These are phyloP conservation scores for Gavialis gangeticus DNA, from an alignment of 2,113 vertebrate species.

Conservation along the genomic window DNA sequence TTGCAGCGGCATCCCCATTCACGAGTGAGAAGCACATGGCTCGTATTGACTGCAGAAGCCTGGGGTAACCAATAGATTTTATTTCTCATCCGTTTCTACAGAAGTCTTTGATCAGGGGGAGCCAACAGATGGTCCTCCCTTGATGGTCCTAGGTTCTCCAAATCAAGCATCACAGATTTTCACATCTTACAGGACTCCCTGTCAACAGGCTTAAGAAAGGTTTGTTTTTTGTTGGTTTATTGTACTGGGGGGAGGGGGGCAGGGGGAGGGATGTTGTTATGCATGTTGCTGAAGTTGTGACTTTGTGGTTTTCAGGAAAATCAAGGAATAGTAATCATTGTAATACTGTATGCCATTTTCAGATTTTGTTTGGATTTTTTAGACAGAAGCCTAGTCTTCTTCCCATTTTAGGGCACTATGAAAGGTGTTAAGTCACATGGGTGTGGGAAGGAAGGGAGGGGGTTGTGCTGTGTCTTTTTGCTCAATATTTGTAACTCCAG, in stretches of 20 bases:
- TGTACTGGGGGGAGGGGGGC: too few species aligned
- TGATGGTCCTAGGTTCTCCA: too few species aligned
- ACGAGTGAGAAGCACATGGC: not conserved
- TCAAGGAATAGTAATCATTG: not conserved
- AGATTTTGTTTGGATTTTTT: not conserved
- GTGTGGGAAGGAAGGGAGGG: too few species aligned
- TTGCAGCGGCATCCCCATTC: not conserved
- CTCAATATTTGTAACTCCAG: not conserved
- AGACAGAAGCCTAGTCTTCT: not conserved
- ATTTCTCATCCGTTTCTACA: not conserved
- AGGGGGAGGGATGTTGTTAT: not conserved
- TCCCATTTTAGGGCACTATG: not conserved
- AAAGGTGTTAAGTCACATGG: not conserved
- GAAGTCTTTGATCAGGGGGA: not conserved
- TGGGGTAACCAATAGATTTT: not conserved
- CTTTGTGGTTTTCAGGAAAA: not conserved
- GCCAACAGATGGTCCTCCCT: not conserved
- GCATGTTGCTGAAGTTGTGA: not conserved
- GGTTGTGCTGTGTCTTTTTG: not conserved
- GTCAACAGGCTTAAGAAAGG: not conserved
- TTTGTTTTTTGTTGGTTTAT: too few species aligned
- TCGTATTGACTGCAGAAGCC: not conserved
- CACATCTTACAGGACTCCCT: not conserved
- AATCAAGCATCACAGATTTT: not conserved
- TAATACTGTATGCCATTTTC: not conserved